Evolutionary conservation across 2,888 invertebrate species (phyloP), one percentile per base, ranked within the genome.

Genomic region (Synergus japonicus): DNA sequence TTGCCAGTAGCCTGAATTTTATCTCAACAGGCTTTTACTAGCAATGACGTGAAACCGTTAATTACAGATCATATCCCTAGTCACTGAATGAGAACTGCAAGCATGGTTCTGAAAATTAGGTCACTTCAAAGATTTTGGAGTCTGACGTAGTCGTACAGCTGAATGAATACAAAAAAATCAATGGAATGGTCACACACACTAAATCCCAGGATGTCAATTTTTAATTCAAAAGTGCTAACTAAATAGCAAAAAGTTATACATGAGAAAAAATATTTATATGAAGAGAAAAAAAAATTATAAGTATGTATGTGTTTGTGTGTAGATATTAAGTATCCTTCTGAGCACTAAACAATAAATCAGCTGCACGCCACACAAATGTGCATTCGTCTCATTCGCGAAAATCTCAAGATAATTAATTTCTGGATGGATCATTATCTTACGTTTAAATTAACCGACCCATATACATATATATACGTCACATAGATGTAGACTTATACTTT

Each of bases 281-380:
- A 29, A 29, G 29, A 29, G 29, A 3, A 29, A 29, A 29, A 29
- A 29, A 2, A 29, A 29, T 29, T 29, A 29, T 29, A 29, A 29
- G 2, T 29, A 29, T 29, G 29, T 29, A 29, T 29, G 29, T 29
- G 29, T 29, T 29, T 2, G 29, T 29, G 29, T 29, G 29, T 29
- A 29, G 29, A 29, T 29, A 29, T 29, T 29, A 29, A 29, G 29
- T 2, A 1, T 29, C 29, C 29, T 29, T 29, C 29, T 29, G 29
- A 29, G 29, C 29, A 29, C n/a, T 0, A 65, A 65, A 65, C 22
- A 65, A 65, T 65, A 41, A 65, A 65, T 65, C 29, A 65, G 37
- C 64, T 29, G 15, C 64, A 41, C 41, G 64, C 10, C 12, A 65
- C 18, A 60, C 9, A 22, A 64, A 37, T 37, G 22, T 15, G 64